Conservation (phyloP, 2,797 vertebrate genomes). For the Hybognathus amarus region DNA sequence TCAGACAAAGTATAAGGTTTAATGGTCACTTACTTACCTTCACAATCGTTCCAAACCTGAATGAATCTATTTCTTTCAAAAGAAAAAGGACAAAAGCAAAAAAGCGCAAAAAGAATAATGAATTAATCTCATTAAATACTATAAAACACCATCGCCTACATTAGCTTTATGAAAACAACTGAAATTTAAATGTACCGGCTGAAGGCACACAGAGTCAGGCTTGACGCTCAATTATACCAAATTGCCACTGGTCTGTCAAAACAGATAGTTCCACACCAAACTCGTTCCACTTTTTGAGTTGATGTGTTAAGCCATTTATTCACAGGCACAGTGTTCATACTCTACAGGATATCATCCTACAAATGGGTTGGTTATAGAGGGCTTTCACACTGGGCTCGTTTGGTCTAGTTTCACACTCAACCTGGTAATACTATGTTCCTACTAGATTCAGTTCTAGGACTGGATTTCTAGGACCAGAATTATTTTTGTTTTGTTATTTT, state of each 20-base stretch:
- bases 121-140: not conserved
- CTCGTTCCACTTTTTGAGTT: not conserved
- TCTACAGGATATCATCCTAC: not conserved
- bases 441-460: not conserved
- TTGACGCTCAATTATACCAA: not conserved
- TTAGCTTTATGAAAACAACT: not conserved
- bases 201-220: not conserved
- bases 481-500: not conserved
- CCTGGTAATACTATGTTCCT: not conserved
- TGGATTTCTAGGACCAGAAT: not conserved
- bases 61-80: not conserved
- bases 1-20: not conserved
- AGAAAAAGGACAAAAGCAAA: not conserved
- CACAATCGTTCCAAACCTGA: not conserved
- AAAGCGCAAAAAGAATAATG: not conserved
- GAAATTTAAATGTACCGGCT: not conserved
- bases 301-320: not conserved
- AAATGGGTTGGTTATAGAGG: not conserved
- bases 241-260: not conserved
- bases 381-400: not conserved
- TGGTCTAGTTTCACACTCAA: not conserved
- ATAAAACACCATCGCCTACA: not conserved
- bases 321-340: not conserved
- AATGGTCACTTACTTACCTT: not conserved
- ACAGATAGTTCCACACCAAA: not conserved